Percentiles rank a stretch among this genome's conserved stretches.
These are phyloP conservation scores for Pampus argenteus DNA, from an alignment of 2,797 vertebrate species.

Conservation along the genomic window DNA sequence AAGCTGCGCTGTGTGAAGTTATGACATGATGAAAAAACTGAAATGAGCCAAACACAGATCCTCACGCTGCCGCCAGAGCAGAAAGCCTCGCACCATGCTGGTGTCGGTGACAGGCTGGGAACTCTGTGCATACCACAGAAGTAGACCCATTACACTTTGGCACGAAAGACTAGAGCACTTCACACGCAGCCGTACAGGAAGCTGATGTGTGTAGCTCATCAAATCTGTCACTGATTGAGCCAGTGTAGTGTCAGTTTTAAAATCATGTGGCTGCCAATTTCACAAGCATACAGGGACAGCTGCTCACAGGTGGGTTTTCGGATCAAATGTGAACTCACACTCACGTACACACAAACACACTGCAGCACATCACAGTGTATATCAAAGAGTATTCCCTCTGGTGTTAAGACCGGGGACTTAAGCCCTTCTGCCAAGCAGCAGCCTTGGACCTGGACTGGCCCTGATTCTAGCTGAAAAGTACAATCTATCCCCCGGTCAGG, in stretches of 20 bases:
- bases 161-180: slow-evolving; percentile 70
- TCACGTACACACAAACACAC: slow-evolving; percentile 38
- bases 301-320: slow-evolving; percentile 51
- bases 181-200: slow-evolving; percentile 75
- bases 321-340: slow-evolving; percentile 28
- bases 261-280: slow-evolving; percentile 68
- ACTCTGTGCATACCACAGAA: slow-evolving; percentile 58
- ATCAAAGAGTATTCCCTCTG: slow-evolving; percentile 66
- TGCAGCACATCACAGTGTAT: slow-evolving; percentile 58
- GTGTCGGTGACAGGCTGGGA: slow-evolving; percentile 70
- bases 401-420: slow-evolving; percentile 64
- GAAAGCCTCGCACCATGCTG: slow-evolving; percentile 66
- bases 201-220: slow-evolving; percentile 69
- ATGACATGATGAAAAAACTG: slow-evolving; percentile 45
- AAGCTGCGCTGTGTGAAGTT: slow-evolving; percentile 46
- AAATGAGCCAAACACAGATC: slow-evolving; percentile 65
- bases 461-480: slow-evolving; percentile 67
- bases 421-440: slow-evolving; percentile 72
- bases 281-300: slow-evolving; percentile 62
- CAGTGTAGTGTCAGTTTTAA: slow-evolving; percentile 58
- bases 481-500: slow-evolving; percentile 81
- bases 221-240: slow-evolving; percentile 66
- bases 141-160: slow-evolving; percentile 70
- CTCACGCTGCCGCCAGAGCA: slow-evolving; percentile 47
- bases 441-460: slow-evolving; percentile 68